Conservation (phyloP, 2,888 invertebrate species). For the Melolontha melolontha region DNA sequence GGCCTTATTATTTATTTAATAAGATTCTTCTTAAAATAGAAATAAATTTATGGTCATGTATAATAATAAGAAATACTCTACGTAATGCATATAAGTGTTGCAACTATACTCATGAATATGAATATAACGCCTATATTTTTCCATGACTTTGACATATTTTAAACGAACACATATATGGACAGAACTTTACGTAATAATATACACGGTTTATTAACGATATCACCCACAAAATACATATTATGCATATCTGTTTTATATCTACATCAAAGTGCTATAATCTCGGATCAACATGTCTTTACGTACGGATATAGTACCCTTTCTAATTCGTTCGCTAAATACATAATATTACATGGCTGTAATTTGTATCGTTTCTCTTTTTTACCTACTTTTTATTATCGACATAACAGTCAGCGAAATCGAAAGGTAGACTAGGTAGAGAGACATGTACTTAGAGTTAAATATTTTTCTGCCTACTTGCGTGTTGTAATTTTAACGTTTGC, state of each 20-base stretch:
- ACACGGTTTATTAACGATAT: not conserved
- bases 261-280: not conserved
- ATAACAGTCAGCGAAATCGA: conserved; percentile 6
- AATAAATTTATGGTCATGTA: too few relatives aligned
- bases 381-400: not conserved
- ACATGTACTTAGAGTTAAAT: too few relatives aligned
- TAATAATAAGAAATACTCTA: not conserved
- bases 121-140: conserved; percentile 1
- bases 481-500: conserved; percentile 14
- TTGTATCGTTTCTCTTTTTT: conserved; percentile 2
- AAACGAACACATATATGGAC: not conserved
- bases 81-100: not conserved
- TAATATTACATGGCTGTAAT: not conserved
- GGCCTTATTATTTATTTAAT: too few relatives aligned
- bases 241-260: conserved; percentile 1
- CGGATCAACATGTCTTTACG: not conserved
- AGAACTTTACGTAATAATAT: conserved; percentile 1
- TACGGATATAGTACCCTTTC: conserved; percentile 5
- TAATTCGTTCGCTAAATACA: not conserved
- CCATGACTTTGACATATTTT: conserved; percentile 15
- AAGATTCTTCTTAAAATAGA: too few relatives aligned
- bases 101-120: not conserved
- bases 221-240: conserved; percentile 10
- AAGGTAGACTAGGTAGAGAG: not conserved
- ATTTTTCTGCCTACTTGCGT: conserved; percentile 13